Evolutionary conservation across 2,888 invertebrate species (phyloP).

Genomic region (Leucophora obtusa): DNA sequence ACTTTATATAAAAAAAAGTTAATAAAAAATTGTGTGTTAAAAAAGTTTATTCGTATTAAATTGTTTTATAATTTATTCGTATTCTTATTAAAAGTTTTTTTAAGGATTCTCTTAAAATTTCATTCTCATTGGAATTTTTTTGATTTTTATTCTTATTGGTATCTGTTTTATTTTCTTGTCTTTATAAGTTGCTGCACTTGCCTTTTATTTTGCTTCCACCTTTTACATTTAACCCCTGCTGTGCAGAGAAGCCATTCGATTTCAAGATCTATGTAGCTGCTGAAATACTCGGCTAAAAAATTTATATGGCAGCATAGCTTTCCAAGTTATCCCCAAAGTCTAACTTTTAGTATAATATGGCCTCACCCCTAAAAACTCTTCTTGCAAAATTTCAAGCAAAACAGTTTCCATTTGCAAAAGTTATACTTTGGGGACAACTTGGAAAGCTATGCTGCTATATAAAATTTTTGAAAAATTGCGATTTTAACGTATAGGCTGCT

Average conservation of each 20-base stretch:
- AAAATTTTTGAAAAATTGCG: no score
- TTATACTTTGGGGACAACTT: no score
- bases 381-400: no score
- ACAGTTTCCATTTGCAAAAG: no score
- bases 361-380: no score
- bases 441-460: no score
- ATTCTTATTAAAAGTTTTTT: constrained; percentile 2
- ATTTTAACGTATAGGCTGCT: no score
- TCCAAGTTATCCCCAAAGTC: no score
- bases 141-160: constrained; percentile 36
- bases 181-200: constrained; percentile 48
- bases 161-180: constrained; percentile 17
- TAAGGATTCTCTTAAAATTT: constrained; percentile 20
- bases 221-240: constrained; percentile 61
- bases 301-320: no score
- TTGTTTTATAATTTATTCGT: background rate
- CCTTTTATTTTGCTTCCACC: constrained; percentile 22
- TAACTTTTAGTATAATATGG: no score
- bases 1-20: constrained; percentile 29
- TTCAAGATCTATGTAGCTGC: no score
- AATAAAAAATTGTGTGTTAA: background rate
- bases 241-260: constrained; percentile 19
- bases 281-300: no score
- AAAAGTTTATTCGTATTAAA: constrained; percentile 43
- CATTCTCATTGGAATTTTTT: constrained; percentile 15